A percentile compares a stretch with the other conserved stretches of the same genome.
phyloP scores from a whole-genome alignment of 1,140 invertebrate species.

The Bombus cullumanus region DNA sequence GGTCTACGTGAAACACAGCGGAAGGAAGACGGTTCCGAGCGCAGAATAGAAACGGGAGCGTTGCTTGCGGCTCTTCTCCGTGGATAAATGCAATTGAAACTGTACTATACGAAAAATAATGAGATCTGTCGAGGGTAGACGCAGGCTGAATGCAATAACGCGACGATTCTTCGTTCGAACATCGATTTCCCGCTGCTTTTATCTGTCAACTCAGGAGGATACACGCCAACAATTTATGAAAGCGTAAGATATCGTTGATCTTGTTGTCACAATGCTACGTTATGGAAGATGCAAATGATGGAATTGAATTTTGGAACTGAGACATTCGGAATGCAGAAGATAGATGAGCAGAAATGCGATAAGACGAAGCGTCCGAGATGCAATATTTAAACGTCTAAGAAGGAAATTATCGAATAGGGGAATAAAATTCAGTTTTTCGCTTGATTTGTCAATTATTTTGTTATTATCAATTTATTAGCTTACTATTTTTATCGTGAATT shows the following conservation, averaged over 20 bases:
- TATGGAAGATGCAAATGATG: conserved; percentile 2
- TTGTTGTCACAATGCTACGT: not conserved
- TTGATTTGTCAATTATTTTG: not conserved
- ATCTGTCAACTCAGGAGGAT: not conserved
- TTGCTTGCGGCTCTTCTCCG: not conserved
- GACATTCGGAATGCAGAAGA: not conserved
- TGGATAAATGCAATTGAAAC: conserved; percentile 16
- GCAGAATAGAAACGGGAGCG: not conserved
- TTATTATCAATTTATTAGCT: not conserved
- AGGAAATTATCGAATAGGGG: not conserved
- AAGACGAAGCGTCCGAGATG: not conserved
- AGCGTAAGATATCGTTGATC: conserved; percentile 6
- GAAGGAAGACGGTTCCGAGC: not conserved
- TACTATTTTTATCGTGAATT: not conserved
- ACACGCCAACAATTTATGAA: not conserved
- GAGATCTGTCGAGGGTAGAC: conserved; percentile 3
- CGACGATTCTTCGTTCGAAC: not conserved
- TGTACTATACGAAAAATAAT: conserved; percentile 22
- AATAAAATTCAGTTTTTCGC: not conserved
- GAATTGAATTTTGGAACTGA: not conserved
- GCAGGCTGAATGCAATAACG: conserved; percentile 1
- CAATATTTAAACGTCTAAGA: not conserved
- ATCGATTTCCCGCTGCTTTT: not conserved
- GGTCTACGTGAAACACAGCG: not conserved
- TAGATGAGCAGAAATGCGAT: not conserved